Percentiles rank a stretch among this genome's conserved stretches.
phyloP scores from a whole-genome alignment of 2,113 vertebrate genomes.

The Eudyptes chrysolophus region DNA sequence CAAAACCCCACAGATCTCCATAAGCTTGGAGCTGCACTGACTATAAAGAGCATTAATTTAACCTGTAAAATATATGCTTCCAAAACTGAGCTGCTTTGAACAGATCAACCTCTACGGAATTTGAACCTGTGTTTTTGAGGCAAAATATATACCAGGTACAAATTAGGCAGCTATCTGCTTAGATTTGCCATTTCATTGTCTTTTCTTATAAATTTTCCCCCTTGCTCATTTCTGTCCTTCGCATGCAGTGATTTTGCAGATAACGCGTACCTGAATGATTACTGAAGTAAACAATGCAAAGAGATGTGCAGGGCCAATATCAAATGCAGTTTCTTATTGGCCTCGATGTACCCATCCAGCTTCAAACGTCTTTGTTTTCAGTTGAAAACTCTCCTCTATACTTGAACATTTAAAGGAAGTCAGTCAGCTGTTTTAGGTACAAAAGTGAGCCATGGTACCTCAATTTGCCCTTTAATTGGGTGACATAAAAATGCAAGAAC shows the following conservation, averaged over 20 bases:
- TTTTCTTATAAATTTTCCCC: neutral
- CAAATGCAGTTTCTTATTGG: neutral
- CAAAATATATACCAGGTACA: neutral
- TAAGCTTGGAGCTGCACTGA: neutral
- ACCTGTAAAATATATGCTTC: neutral
- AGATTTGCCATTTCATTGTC: neutral
- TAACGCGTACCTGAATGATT: too few relatives aligned
- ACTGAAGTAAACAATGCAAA: neutral
- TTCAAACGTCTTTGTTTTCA: neutral
- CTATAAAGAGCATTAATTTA: neutral
- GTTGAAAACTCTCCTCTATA: neutral
- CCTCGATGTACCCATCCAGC: neutral
- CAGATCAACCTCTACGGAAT: neutral
- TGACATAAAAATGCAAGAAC: neutral
- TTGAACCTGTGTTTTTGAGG: neutral
- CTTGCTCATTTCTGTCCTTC: neutral
- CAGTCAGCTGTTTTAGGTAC: neutral
- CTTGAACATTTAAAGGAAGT: neutral
- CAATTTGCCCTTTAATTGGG: neutral
- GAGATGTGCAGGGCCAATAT: neutral
- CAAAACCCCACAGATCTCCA: neutral
- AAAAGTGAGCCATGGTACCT: neutral
- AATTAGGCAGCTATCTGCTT: neutral
- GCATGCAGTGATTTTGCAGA: neutral
- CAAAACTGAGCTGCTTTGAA: neutral